Base-by-base conservation (phyloP, 2,797 vertebrate species). In the Pelobates cultripes region DNA sequence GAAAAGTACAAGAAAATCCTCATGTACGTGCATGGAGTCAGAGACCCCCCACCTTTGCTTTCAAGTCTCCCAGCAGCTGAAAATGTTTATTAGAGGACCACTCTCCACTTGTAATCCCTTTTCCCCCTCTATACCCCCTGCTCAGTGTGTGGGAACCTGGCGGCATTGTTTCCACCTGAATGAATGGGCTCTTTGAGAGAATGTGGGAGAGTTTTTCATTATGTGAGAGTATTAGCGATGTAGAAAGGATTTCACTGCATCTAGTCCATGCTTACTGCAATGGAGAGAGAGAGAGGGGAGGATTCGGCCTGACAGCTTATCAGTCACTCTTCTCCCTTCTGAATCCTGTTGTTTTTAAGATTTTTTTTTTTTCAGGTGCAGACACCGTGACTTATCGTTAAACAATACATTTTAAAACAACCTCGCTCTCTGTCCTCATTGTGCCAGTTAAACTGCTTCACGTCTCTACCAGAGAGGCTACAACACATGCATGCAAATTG, bases 281-380 rank as follows among this genome's bases (percentile, higher is more conserved):
- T 57, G 69, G 61, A 78, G n/a, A 40, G n/a, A 28, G 61, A 64
- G 61, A 64, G 70, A 75, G 66, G 75, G 77, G 55, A 75, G 82
- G 73, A 71, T 57, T 44, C 45, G 43, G 42, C 3, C 28, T 76
- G 82, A 84, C 82, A 80, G 73, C 71, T 67, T 84, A 84, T 84
- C 77, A 71, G 74, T 77, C 80, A 82, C 42, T 80, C 41, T 79
- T 80, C 73, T 43, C 53, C 66, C 66, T 44, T 57, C 73, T 76
- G 61, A 64, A 76, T 84, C 77, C 82, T 43, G 73, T 75, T 84
- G 82, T 60, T 78, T 79, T 70, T 72, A 67, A 67, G 73, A 80
- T 84, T 80, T 76, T 84, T 80, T 84, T 84, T 80, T 84, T 64
- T 76, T 79, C 73, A 80, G 82, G 73, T 84, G 77, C 82, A 84